Percentiles rank a stretch among this genome's conserved stretches.
These are phyloP conservation scores for Caenorhabditis sp. DNA, from an alignment of 2,888 invertebrate species.

Conservation along the genomic window DNA sequence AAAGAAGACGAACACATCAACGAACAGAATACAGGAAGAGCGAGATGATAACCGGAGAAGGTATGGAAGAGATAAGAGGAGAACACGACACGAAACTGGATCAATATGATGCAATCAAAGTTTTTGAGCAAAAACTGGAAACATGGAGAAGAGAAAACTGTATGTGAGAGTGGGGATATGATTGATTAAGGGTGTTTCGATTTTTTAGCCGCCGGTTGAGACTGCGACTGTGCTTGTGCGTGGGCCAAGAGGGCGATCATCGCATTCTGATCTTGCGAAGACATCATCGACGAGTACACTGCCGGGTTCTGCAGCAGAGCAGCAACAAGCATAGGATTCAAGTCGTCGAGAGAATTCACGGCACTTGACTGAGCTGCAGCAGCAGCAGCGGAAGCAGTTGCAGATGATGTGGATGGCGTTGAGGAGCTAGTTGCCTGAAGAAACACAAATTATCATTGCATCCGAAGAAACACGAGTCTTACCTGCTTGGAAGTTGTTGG, in stretches of 20 bases:
- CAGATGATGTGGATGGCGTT: constrained; percentile 27
- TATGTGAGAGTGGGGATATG: background rate
- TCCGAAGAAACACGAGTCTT: constrained; percentile 4
- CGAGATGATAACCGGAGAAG: constrained; percentile 10
- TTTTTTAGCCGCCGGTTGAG: constrained; percentile 40
- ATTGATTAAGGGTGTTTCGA: constrained; percentile 54
- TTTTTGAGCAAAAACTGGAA: constrained; percentile 48
- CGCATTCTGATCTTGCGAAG: constrained; percentile 26
- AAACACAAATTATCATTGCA: background rate
- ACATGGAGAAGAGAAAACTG: constrained; percentile 2
- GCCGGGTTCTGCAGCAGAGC: constrained; percentile 64
- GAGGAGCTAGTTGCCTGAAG: constrained; percentile 28
- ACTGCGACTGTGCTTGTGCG: constrained; percentile 30
- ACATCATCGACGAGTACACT: constrained; percentile 47
- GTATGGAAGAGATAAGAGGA: background rate
- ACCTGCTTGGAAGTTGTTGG: constrained; percentile 28
- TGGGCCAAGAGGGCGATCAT: constrained; percentile 25
- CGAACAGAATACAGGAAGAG: background rate
- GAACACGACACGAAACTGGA: constrained; percentile 20
- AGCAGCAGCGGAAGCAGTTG: background rate
- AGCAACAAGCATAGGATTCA: constrained; percentile 61
- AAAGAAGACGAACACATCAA: background rate
- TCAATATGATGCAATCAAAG: constrained; percentile 45
- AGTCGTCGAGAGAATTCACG: constrained; percentile 41
- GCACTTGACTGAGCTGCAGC: background rate